A percentile compares a stretch with the other conserved stretches of the same genome.
Evolutionary conservation across 1,140 invertebrate species (phyloP).

Genomic region (Argopecten irradians): DNA sequence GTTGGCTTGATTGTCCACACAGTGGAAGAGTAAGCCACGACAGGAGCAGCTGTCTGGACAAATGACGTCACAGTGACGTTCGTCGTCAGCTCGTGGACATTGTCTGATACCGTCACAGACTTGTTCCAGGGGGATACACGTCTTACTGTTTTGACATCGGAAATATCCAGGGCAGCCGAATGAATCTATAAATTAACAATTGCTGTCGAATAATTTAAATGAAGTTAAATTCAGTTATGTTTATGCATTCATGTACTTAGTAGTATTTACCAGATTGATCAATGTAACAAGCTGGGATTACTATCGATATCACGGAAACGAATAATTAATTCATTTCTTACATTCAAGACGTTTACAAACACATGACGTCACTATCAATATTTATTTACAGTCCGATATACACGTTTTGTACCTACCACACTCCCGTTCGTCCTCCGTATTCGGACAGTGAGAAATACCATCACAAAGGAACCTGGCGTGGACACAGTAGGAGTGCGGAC

Average conservation of each 20-base stretch:
- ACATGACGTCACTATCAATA: no score
- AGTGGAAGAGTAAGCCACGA: neutral
- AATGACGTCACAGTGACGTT: neutral
- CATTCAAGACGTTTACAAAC: no score
- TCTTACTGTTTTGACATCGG: neutral
- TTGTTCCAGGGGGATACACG: neutral
- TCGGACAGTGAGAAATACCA: neutral
- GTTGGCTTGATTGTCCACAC: neutral
- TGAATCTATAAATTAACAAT: neutral
- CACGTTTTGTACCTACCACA: neutral
- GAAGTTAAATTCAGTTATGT: no score
- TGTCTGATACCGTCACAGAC: neutral
- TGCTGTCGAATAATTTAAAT: no score
- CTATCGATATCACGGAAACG: no score
- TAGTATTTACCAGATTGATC: no score
- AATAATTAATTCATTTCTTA: no score
- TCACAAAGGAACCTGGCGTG: neutral
- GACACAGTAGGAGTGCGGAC: neutral
- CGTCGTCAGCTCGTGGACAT: neutral
- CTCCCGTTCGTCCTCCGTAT: neutral
- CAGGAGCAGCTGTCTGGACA: neutral
- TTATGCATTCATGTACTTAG: no score
- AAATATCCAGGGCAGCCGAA: neutral
- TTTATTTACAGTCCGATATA: no score
- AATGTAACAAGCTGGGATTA: no score